phyloP scores from a whole-genome alignment of 2,888 invertebrate genomes.

The Protonemura montana region DNA sequence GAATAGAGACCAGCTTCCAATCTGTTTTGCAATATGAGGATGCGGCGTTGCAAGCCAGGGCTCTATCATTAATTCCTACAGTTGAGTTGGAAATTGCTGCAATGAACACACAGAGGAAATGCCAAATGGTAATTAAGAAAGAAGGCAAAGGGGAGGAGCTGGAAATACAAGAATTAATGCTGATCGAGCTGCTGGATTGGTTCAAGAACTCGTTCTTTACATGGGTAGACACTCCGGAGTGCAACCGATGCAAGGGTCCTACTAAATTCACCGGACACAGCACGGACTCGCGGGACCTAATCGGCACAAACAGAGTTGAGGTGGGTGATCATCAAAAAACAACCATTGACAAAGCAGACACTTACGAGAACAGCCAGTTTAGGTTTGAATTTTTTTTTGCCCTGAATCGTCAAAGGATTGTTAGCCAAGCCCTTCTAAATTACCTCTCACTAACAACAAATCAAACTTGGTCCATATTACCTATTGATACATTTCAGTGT shows the following conservation, averaged over 20 bases:
- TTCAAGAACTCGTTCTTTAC: slow-evolving; percentile 91
- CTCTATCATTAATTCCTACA: slow-evolving; percentile 73
- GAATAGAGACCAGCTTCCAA: slow-evolving; percentile 63
- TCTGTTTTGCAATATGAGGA: slow-evolving; percentile 75
- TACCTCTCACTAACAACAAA: no score
- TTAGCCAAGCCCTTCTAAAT: no score
- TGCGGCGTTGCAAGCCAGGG: slow-evolving; percentile 68
- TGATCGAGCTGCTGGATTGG: slow-evolving; percentile 86
- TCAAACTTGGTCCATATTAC: no score
- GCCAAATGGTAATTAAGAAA: slow-evolving; percentile 68
- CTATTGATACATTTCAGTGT: neutral
- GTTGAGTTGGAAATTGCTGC: slow-evolving; percentile 70
- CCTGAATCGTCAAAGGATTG: no score
- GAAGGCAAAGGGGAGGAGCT: slow-evolving; percentile 55
- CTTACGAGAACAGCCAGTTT: no score
- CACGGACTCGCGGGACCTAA: slow-evolving; percentile 56
- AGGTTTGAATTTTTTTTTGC: no score
- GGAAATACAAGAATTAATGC: slow-evolving; percentile 74
- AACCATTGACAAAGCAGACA: no score
- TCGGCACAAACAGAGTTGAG: slow-evolving; percentile 64
- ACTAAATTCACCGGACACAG: slow-evolving; percentile 60
- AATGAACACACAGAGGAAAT: slow-evolving; percentile 65
- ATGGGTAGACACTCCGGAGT: slow-evolving; percentile 86
- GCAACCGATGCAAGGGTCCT: slow-evolving; percentile 71
- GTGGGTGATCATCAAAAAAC: no score